Evolutionary conservation across 1,140 invertebrate species (phyloP), one percentile per base, ranked within the genome.

Genomic region (Hycleus cichorii): DNA sequence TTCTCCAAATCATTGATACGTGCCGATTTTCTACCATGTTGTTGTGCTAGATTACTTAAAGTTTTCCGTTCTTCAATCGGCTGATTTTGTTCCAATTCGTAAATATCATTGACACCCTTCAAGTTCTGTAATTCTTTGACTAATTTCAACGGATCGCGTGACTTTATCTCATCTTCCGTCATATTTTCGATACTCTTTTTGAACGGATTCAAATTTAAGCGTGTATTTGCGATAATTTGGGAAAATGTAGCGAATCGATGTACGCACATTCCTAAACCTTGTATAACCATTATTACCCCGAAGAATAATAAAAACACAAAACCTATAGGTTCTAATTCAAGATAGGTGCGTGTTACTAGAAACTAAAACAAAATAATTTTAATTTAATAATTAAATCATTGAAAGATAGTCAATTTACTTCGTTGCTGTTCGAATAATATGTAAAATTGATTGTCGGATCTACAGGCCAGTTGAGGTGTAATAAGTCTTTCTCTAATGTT

Each of bases 221-320:
- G 25, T 1, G 87, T 89, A 48, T 87, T 88, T 1, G 90, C 85
- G 57, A 95, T 75, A 57, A 95, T 85, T 71, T 95, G 91, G 1
- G 86, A 83, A 65, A 93, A 83, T 0, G 92, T 95, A 11, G 82
- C 84, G 63, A 92, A 90, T 27, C 91, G 80, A 77, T 94, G 91
- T 59, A 90, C 78, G 25, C 92, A 76, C 91, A 94, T 94, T 11
- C 86, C 87, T 2, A 89, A 64, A 65, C 92, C 92, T 74, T 94
- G 89, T 43, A 93, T 83, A 0, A 85, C 64, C 12, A 94, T 69
- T 39, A 89, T 69, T 3, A 83, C 64, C 6, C 83, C 85, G 66
- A 90, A 91, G 62, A 89, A 87, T 11, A 86, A 72, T 26, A 91
- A 79, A 67, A 91, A 88, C 9, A 87, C 79, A 1, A 91, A 76